A percentile compares a stretch with the other conserved stretches of the same genome.
phyloP scores from a whole-genome alignment of 2,797 vertebrate genomes.

The Thamnophis elegans region DNA sequence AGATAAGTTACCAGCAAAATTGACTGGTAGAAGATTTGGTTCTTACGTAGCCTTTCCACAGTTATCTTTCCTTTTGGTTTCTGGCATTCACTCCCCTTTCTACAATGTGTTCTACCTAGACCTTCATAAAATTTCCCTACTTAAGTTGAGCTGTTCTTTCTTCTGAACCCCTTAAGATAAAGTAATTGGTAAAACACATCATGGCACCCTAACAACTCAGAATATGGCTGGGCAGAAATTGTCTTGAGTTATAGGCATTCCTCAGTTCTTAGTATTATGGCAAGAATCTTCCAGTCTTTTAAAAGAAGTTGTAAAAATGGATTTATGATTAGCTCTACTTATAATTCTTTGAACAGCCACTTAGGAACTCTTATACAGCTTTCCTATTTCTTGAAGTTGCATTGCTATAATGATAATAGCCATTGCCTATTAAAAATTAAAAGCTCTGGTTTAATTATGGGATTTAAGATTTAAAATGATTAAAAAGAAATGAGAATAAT shows the following conservation, averaged over 20 bases:
- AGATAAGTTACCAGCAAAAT: background rate
- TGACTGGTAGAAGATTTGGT: background rate
- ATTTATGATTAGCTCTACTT: background rate
- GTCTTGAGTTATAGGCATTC: background rate
- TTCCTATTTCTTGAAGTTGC: constrained; percentile 25
- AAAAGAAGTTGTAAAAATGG: background rate
- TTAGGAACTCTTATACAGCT: background rate
- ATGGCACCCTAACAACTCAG: background rate
- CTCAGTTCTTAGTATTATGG: background rate
- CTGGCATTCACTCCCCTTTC: background rate
- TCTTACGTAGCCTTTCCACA: background rate
- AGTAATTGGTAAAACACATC: background rate
- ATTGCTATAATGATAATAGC: background rate
- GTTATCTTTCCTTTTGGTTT: background rate
- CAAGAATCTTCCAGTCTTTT: background rate
- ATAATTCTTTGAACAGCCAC: constrained; percentile 10
- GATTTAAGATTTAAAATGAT: background rate
- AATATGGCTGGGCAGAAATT: background rate
- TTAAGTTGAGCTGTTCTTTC: background rate
- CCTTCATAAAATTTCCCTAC: background rate
- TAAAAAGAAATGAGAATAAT: constrained; percentile 23
- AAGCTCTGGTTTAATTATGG: constrained; percentile 32
- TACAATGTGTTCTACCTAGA: background rate
- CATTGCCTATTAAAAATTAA: constrained; percentile 18
- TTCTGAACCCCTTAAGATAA: background rate